Conservation (phyloP, 2,888 invertebrate species). For the Nemotelus nigrinus region DNA sequence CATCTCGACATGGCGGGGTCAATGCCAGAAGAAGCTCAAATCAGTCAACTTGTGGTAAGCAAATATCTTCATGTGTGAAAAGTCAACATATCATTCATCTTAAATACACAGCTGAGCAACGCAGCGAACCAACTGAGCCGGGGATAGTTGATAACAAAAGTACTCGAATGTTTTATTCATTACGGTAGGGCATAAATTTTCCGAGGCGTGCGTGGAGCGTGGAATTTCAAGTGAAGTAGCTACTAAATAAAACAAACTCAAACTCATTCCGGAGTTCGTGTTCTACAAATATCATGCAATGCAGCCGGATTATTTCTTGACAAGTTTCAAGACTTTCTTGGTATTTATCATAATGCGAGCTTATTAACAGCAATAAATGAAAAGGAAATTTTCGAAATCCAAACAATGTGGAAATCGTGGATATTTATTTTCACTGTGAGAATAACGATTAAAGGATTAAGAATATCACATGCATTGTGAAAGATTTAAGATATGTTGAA, state of each 20-base stretch:
- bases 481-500: too few relatives aligned
- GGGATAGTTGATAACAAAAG: slow-evolving; percentile 2
- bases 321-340: background rate
- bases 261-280: slow-evolving; percentile 19
- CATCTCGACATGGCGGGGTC: background rate
- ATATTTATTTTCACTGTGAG: too few relatives aligned
- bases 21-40: background rate
- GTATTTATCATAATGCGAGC: background rate
- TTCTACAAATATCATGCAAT: slow-evolving; percentile 1
- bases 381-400: too few relatives aligned
- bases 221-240: slow-evolving; percentile 25
- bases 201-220: too few relatives aligned
- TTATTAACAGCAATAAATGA: background rate
- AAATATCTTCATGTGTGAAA: slow-evolving; percentile 28
- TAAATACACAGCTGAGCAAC: background rate
- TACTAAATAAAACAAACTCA: slow-evolving; percentile 16
- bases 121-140: too few relatives aligned
- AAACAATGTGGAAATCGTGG: too few relatives aligned
- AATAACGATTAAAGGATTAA: too few relatives aligned
- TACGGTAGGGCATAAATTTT: slow-evolving; percentile 7
- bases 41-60: background rate
- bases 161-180: slow-evolving; percentile 23
- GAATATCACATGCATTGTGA: too few relatives aligned
- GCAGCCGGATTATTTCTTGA: background rate
- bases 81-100: slow-evolving; percentile 23